A percentile compares a stretch with the other conserved stretches of the same genome.
phyloP scores from a whole-genome alignment of 1,140 invertebrate species.

The Archegozetes longisetosus region DNA sequence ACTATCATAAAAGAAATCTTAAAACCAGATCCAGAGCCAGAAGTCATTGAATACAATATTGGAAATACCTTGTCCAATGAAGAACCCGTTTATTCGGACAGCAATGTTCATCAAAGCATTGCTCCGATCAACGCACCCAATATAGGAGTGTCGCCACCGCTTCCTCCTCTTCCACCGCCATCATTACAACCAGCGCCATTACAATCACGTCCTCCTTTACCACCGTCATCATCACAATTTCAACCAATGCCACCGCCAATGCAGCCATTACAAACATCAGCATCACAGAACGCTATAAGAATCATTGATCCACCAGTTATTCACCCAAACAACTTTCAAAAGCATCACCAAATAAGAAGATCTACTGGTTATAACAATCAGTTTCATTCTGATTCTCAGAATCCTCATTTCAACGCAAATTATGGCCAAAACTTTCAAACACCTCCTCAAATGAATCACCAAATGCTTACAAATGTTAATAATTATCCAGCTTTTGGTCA shows the following conservation, averaged over 20 bases:
- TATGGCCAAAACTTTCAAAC: no score
- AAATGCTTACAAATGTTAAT: no score
- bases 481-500: no score
- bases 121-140: no score
- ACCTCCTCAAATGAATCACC: no score
- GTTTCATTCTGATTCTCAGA: no score
- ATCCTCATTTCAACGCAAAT: no score
- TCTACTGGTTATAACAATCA: no score
- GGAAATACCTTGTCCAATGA: neutral
- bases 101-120: no score
- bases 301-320: neutral
- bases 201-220: neutral
- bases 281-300: neutral
- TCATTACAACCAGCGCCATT: neutral
- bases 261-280: neutral
- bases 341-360: no score
- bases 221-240: neutral
- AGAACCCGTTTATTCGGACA: neutral
- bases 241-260: neutral
- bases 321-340: neutral
- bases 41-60: neutral
- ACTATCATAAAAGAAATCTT: neutral
- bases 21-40: neutral
- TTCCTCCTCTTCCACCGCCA: neutral
- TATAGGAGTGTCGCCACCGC: neutral